Base-by-base conservation (phyloP, 2,797 vertebrate species). In the Smutsia gigantea region DNA sequence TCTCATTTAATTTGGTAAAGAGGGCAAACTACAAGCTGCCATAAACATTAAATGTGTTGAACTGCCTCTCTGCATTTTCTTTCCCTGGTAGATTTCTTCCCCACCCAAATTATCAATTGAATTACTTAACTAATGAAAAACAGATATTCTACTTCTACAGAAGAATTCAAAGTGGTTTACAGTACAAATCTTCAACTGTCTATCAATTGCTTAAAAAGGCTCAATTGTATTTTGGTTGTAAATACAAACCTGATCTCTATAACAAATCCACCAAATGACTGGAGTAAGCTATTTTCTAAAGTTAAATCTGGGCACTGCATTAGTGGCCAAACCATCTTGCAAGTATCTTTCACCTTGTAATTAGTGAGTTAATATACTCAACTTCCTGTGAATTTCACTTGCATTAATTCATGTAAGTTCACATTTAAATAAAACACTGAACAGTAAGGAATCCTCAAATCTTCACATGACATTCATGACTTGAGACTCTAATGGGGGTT, bases 151-250 rank as follows among this genome's bases (percentile, higher is more conserved):
- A 39, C 42, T 87, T 82, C 75, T 83, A 39, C 77, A 82, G 17
- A 59, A 89, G 69, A 90, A 68, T 39, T 7, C 51, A 27, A 83
- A 83, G 61, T 51, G 61, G 27, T 84, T 77, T 49, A 61, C 21
- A 53, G 15, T 2, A 37, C 59, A 59, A 39, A 68, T 53, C 68
- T 75, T 82, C 84, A 68, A 42, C 4, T 18, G 25, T 72, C 89
- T 42, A 29, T 83, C 51, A 9, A 75, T 31, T 68, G 34, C 59
- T 87, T 75, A 51, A 87, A 79, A 55, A 64, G 31, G 25, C 4
- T 42, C 82, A n/a, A 27, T 64, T 74, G 63, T 12, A 94, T 46
- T 90, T 57, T 79, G 63, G 23, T 64, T 86, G 91, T 79, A 95
- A 71, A 72, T 55, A 79, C 23, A 39, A 64, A 81, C 19, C 59